Conservation (phyloP, 2,113 vertebrate genomes). For the Pandion haliaetus region DNA sequence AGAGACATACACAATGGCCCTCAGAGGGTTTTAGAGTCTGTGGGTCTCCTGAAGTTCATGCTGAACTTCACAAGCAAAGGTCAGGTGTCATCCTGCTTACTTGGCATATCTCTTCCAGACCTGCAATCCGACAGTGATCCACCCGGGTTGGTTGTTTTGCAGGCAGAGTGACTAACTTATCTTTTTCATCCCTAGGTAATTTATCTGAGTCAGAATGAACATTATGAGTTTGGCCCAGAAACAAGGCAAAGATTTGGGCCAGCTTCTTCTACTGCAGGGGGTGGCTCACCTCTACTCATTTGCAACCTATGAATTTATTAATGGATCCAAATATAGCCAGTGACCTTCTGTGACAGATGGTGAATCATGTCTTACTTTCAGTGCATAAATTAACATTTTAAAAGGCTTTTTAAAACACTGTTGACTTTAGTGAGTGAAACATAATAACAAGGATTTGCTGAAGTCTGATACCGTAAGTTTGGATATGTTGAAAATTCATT, state of each 20-base stretch:
- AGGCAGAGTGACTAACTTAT: neutral
- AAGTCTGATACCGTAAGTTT: neutral
- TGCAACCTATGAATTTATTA: constrained; percentile 18
- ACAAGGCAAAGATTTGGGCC: neutral
- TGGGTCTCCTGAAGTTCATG: neutral
- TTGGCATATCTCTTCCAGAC: neutral
- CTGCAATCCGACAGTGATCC: neutral
- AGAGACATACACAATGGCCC: neutral
- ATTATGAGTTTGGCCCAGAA: neutral
- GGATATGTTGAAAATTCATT: neutral
- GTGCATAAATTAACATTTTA: constrained; percentile 48
- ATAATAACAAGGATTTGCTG: constrained; percentile 8
- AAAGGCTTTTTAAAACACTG: neutral
- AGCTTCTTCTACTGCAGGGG: neutral
- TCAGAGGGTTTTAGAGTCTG: neutral
- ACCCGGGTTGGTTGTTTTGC: neutral
- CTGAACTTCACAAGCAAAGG: neutral
- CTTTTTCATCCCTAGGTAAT: neutral
- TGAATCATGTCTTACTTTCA: constrained; percentile 20
- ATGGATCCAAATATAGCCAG: constrained; percentile 18
- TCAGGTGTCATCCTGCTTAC: neutral
- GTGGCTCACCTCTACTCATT: neutral
- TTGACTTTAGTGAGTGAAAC: constrained; percentile 16
- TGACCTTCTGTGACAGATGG: constrained; percentile 45
- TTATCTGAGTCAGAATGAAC: neutral